Evolutionary conservation across 2,113 vertebrate genomes (phyloP).

Genomic region (Haplochromis vanheusdeni): DNA sequence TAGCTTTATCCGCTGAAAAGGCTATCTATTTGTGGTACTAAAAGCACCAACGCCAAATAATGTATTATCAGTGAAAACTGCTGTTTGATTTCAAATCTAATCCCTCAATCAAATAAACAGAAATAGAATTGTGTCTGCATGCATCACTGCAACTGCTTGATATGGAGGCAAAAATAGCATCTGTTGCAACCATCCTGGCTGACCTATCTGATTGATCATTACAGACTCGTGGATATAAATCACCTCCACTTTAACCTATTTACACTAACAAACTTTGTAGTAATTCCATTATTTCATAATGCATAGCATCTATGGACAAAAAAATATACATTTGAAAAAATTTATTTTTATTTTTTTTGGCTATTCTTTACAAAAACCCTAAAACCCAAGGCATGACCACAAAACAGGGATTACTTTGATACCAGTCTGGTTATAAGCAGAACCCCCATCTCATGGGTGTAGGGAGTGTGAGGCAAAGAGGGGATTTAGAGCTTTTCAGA

Average conservation of each 20-base stretch:
- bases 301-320: background rate
- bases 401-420: background rate
- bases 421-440: background rate
- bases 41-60: background rate
- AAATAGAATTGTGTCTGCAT: background rate
- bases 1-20: background rate
- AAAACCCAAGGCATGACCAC: background rate
- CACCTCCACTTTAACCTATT: background rate
- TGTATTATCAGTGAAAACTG: background rate
- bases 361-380: background rate
- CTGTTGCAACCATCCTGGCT: background rate
- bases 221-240: background rate
- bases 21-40: background rate
- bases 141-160: background rate
- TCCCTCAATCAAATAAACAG: constrained; percentile 10
- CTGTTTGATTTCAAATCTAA: background rate
- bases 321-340: background rate
- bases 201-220: background rate
- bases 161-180: background rate
- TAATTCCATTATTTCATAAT: background rate
- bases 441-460: background rate
- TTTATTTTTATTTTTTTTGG: too few species aligned
- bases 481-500: constrained; percentile 2
- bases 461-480: background rate
- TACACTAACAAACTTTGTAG: background rate